A percentile compares a stretch with the other conserved stretches of the same genome.
These are phyloP conservation scores for Eristalinus sepulchralis DNA, from an alignment of 2,888 invertebrate species.

Conservation along the genomic window DNA sequence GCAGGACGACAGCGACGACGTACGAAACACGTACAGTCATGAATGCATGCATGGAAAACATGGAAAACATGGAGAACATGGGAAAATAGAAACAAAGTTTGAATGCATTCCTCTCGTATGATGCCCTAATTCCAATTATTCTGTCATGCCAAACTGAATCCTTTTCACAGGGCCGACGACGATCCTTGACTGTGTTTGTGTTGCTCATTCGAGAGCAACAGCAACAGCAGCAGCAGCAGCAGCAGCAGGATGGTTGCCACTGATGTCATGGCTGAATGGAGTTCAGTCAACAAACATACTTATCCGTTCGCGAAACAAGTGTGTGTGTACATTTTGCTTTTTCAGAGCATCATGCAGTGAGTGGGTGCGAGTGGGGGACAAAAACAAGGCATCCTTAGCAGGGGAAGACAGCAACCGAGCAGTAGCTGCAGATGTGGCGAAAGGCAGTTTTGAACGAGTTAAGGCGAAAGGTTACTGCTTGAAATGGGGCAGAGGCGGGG, in stretches of 20 bases:
- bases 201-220: neutral
- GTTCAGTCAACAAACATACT: neutral
- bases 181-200: neutral
- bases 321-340: neutral
- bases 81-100: slow-evolving; percentile 42
- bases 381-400: slow-evolving; percentile 41
- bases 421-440: slow-evolving; percentile 35
- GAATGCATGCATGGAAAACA: slow-evolving; percentile 29
- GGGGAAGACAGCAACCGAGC: neutral
- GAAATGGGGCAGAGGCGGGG: neutral
- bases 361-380: neutral
- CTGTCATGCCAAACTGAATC: slow-evolving; percentile 68
- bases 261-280: neutral
- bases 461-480: slow-evolving; percentile 15
- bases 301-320: neutral
- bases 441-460: slow-evolving; percentile 35
- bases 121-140: slow-evolving; percentile 70
- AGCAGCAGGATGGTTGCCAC: neutral
- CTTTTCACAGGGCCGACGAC: slow-evolving; percentile 39
- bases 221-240: neutral
- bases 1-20: neutral
- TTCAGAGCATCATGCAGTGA: neutral
- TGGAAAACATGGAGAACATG: neutral
- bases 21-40: neutral
- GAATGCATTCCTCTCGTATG: slow-evolving; percentile 40